phyloP scores from a whole-genome alignment of 2,888 invertebrate species.

The Melanargia galathea region DNA sequence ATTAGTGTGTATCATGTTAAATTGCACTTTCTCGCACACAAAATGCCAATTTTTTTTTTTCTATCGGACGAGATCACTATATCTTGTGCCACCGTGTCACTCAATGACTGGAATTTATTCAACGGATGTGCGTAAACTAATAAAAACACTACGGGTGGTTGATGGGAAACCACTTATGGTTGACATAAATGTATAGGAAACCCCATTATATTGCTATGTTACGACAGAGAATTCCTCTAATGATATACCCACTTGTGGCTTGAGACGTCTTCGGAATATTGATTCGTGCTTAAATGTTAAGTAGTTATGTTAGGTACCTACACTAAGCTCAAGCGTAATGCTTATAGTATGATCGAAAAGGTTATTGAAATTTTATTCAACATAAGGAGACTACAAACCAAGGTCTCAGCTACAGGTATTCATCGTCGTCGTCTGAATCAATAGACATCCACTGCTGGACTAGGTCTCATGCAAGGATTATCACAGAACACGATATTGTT shows the following conservation, averaged over 20 bases:
- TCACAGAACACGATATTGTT: too few species aligned
- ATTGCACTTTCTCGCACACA: too few species aligned
- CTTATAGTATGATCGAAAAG: background rate
- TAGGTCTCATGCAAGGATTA: too few species aligned
- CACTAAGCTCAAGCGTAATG: too few species aligned
- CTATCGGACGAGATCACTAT: background rate
- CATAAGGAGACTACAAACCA: background rate
- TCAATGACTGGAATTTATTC: constrained; percentile 36
- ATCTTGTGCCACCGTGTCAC: background rate
- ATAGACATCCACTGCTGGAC: too few species aligned
- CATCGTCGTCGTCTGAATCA: too few species aligned
- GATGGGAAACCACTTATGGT: constrained; percentile 23
- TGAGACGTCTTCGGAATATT: constrained; percentile 10
- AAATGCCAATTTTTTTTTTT: background rate
- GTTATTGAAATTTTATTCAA: background rate
- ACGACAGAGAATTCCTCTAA: constrained; percentile 14
- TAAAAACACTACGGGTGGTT: constrained; percentile 36
- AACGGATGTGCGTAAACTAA: constrained; percentile 37
- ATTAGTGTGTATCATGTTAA: too few species aligned
- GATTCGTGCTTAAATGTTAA: background rate
- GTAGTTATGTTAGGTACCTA: too few species aligned
- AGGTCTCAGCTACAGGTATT: too few species aligned
- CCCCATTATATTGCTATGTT: constrained; percentile 18
- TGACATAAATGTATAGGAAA: constrained; percentile 25
- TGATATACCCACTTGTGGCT: constrained; percentile 11